Evolutionary conservation across 2,797 vertebrate genomes (phyloP), one percentile per base, ranked within the genome.

Genomic region (Hippoglossus hippoglossus): DNA sequence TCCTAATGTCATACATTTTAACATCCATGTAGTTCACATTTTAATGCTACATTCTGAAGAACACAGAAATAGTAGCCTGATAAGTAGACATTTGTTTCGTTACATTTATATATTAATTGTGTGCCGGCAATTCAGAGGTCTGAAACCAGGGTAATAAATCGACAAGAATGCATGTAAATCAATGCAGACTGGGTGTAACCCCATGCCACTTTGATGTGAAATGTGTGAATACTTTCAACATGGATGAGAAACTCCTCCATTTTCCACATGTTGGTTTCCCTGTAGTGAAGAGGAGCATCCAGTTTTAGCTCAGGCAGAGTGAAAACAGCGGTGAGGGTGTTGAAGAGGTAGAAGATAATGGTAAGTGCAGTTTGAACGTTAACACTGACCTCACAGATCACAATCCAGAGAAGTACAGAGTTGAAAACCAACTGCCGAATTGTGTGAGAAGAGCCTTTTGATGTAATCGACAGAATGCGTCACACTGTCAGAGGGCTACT

Each of bases 221-320:
- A 75, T 26, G 55, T 31, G 57, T 66, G 49, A 81, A 66, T 21
- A 69, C 36, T 77, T 72, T 83, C 36, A 77, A 21, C n/a, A 58
- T 51, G 28, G 46, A 22, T 65, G 63, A 76, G 55, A 81, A 74
- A 66, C 51, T 55, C 24, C 21, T 39, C 53, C 7, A 54, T 77
- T 83, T 66, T 63, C 63, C 34, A 68, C 70, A 68, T 39, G 34
- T 52, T 19, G 41, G 16, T 46, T 46, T 46, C 44, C 6, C 44
- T 7, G 16, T 16, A 46, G 18, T 16, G 44, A 41, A 69, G 47
- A 22, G 9, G n/a, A 58, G 34, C 63, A 26, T 12, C n/a, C n/a
- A 64, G 54, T 52, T 82, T 72, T 67, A 51, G 31, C 67, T 72
- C 44, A 21, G 56, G 39, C 54, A 18, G 28, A 60, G 51, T 1